A percentile compares a stretch with the other conserved stretches of the same genome.
phyloP scores from a whole-genome alignment of 2,113 vertebrate species.

The Spizaetus ornatus region DNA sequence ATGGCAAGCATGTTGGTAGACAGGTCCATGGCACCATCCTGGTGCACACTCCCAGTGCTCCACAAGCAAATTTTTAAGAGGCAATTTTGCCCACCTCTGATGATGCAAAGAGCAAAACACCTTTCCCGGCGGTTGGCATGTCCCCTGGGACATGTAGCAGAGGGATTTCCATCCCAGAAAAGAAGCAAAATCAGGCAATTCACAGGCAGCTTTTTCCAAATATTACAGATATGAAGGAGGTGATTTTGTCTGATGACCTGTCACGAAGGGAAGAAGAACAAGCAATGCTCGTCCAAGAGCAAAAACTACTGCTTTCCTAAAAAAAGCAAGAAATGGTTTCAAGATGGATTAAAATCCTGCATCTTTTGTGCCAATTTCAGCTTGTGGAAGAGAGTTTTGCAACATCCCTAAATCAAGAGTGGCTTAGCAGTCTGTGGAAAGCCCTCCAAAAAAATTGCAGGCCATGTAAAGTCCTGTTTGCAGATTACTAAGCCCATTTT shows the following conservation, averaged over 20 bases:
- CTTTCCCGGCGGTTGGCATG: accelerated
- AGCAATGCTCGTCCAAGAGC: background rate
- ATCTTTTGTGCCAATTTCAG: background rate
- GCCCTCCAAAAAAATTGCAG: background rate
- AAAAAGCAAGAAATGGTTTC: background rate
- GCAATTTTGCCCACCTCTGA: background rate
- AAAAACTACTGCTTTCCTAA: background rate
- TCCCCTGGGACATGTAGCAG: background rate
- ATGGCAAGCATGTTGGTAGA: background rate
- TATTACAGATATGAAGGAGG: background rate
- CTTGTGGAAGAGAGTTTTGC: background rate
- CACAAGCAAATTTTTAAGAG: background rate
- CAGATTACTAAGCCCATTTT: background rate
- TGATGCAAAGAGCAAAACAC: background rate
- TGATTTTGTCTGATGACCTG: background rate
- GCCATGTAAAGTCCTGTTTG: background rate
- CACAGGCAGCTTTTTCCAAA: background rate
- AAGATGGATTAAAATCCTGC: background rate
- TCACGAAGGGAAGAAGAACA: background rate
- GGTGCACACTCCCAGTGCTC: background rate
- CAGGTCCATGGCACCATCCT: background rate
- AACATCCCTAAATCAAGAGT: background rate
- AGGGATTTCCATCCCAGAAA: background rate
- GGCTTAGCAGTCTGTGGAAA: background rate
- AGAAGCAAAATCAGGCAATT: background rate